Base-by-base conservation (phyloP, 2,797 vertebrate species). In the Falco columbarius region DNA sequence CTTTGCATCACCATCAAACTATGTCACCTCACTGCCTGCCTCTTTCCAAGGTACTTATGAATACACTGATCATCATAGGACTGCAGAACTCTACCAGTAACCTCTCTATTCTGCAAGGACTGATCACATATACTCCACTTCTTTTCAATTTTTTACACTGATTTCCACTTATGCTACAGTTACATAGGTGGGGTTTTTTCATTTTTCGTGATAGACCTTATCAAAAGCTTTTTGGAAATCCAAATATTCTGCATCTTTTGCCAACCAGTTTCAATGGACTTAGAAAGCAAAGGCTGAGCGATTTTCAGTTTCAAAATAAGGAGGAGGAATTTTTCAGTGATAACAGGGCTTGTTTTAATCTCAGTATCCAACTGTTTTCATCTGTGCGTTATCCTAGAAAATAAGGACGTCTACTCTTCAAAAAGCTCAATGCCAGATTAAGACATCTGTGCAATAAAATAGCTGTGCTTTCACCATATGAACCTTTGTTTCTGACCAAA, bases 401-500 rank as follows among this genome's bases (percentile, higher is more conserved):
- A 72, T 30, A 65, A 55, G 85, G 81, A 46, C 5, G 8, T 23
- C 42, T 30, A 44, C 14, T 52, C 30, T 67, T 91, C 12, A 63
- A 66, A 79, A 79, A 81, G 6, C 22, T 73, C 51, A 40, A 4
- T 54, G 20, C 6, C 38, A 88, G 38, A 38, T 59, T 52, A 65
- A 67, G 42, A 75, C 26, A 77, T 5, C 20, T 29, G 46, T 65
- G 38, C 44, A 47, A 38, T 47, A 66, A 72, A 86, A 10, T 20
- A 66, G 6, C 16, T 36, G 13, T 27, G 36, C 56, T 58, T 86
- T 79, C 20, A 66, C 29, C 26, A 32, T 3, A 76, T 20, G 34
- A 89, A 73, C 36, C 42, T 67, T 83, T 74, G n/a, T 40, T 90
- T 83, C 65, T 81, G 76, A 68, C 13, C n/a, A 91, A 89, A 76